Percentiles rank a stretch among this genome's conserved stretches.
Evolutionary conservation across 2,113 vertebrate genomes (phyloP).

Genomic region (Platysteira castanea): DNA sequence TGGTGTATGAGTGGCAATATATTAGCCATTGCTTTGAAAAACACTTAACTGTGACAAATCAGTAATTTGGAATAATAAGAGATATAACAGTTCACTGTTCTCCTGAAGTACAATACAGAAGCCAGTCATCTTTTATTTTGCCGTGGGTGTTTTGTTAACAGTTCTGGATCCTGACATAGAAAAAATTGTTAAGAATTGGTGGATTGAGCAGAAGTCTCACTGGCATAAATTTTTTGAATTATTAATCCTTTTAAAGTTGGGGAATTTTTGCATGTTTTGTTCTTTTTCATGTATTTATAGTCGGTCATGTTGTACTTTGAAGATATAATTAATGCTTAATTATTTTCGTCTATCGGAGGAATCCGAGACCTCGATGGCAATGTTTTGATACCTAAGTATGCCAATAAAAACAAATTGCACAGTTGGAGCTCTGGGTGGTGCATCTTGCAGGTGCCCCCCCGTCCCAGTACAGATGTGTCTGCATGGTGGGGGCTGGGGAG

Average conservation of each 20-base stretch:
- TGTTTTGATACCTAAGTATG: constrained; percentile 53
- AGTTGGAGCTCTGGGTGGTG: constrained; percentile 47
- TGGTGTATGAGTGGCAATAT: background rate
- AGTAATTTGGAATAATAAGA: background rate
- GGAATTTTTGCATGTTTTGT: constrained; percentile 64
- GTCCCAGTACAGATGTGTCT: background rate
- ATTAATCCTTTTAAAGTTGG: constrained; percentile 18
- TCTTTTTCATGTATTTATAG: constrained; percentile 63
- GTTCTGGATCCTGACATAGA: background rate
- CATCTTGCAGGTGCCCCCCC: background rate
- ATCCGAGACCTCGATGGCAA: constrained; percentile 20
- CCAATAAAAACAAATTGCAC: constrained; percentile 64
- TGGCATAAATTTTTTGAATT: background rate
- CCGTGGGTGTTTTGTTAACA: background rate
- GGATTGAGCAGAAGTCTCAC: background rate
- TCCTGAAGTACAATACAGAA: background rate
- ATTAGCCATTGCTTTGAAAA: background rate
- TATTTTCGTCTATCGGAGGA: constrained; percentile 8
- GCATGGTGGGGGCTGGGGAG: background rate
- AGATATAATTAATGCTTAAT: background rate
- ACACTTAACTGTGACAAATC: background rate
- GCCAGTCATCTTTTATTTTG: background rate
- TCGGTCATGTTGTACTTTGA: constrained; percentile 10
- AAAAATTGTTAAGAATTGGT: background rate
- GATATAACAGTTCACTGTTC: background rate